A percentile compares a stretch with the other conserved stretches of the same genome.
Evolutionary conservation across 2,888 invertebrate species (phyloP).

Genomic region (Drosophila prolongata): DNA sequence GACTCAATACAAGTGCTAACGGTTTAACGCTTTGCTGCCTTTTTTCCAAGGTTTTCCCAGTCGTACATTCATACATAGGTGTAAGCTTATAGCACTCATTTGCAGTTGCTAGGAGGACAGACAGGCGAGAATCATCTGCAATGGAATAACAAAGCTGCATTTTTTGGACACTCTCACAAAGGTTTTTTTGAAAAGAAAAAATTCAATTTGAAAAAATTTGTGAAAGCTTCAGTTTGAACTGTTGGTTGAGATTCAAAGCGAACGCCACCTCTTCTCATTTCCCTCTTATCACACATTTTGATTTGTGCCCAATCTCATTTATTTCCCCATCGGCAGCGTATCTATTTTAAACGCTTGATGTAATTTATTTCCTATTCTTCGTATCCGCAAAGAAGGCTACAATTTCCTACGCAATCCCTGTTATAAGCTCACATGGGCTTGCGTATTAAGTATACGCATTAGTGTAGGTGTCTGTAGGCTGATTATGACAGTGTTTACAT

Average conservation of each 20-base stretch:
- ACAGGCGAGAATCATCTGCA: conserved; percentile 25
- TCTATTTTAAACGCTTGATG: conserved; percentile 10
- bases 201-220: conserved; percentile 15
- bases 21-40: conserved; percentile 62
- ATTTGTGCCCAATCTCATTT: conserved; percentile 17
- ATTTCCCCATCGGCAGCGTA: not conserved
- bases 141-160: conserved; percentile 3
- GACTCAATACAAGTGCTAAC: conserved; percentile 67
- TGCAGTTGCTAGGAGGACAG: conserved; percentile 52
- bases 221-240: conserved; percentile 1
- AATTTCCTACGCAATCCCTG: conserved; percentile 32
- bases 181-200: not conserved
- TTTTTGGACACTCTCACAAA: not conserved
- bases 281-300: conserved; percentile 4
- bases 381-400: conserved; percentile 31
- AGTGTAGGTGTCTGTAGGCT: conserved; percentile 32
- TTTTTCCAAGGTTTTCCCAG: conserved; percentile 18
- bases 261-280: not conserved
- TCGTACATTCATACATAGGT: conserved; percentile 1
- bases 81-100: conserved; percentile 56
- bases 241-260: conserved; percentile 3
- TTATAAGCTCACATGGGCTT: conserved; percentile 39
- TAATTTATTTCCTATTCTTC: conserved; percentile 24
- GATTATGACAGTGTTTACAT: conserved; percentile 40
- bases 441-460: conserved; percentile 37